Percentiles rank a stretch among this genome's conserved stretches.
These are phyloP conservation scores for Xiphophorus birchmanni DNA, from an alignment of 2,797 vertebrate species.

Conservation along the genomic window DNA sequence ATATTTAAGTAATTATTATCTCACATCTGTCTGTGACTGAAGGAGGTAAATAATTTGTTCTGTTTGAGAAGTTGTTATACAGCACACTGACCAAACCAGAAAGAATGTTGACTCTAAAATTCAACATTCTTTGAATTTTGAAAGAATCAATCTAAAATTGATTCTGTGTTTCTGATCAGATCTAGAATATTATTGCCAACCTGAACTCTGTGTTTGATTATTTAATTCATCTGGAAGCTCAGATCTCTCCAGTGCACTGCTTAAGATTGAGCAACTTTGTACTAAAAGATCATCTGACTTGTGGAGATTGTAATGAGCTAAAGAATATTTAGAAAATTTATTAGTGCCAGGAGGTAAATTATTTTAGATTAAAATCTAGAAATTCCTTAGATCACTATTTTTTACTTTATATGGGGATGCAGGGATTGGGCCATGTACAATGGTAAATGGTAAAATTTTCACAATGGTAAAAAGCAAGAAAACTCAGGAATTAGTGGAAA, in stretches of 20 bases:
- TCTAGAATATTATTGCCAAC: background rate
- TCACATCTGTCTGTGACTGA: background rate
- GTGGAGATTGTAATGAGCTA: background rate
- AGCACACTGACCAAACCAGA: conserved; percentile 2
- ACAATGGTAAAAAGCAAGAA: background rate
- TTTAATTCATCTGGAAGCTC: background rate
- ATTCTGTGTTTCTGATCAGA: no score
- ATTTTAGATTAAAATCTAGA: background rate
- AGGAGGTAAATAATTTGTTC: background rate
- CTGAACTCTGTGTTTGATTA: background rate
- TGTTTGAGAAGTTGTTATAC: background rate
- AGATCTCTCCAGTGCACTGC: background rate
- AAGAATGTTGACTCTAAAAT: background rate
- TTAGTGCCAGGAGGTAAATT: background rate
- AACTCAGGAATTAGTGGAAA: background rate
- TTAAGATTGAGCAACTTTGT: background rate
- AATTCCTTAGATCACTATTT: background rate
- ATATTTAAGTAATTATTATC: conserved; percentile 13
- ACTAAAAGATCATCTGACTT: background rate
- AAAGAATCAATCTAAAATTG: no score
- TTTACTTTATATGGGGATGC: background rate
- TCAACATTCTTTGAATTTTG: no score
- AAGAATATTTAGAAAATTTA: background rate
- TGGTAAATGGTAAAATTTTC: background rate
- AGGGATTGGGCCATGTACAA: background rate